Conservation (phyloP, 2,888 invertebrate species). For the Cremastinae sp. region DNA sequence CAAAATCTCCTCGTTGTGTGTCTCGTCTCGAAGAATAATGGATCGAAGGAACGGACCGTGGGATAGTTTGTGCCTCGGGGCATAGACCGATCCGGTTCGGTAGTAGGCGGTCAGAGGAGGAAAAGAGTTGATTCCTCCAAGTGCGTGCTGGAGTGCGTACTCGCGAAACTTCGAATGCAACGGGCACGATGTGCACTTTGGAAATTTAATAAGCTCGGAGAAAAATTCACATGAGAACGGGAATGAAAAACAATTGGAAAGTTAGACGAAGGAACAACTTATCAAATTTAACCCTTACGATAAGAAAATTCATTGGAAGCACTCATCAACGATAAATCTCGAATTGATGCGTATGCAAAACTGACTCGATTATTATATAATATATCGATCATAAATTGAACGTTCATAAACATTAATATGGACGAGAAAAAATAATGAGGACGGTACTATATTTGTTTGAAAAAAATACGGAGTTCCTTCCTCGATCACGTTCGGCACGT, state of each 20-base stretch:
- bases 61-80: constrained; percentile 69
- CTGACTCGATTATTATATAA: no score
- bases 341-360: no score
- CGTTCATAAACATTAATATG: no score
- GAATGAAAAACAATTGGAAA: no score
- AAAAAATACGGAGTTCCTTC: constrained; percentile 23
- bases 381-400: no score
- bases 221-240: no score
- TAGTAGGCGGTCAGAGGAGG: constrained; percentile 71
- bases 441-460: constrained; percentile 1
- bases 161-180: neutral
- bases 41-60: constrained; percentile 64
- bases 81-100: constrained; percentile 70
- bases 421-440: no score
- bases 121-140: constrained; percentile 67
- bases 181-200: neutral
- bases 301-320: no score
- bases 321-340: no score
- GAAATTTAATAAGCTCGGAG: neutral
- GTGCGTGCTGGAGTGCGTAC: constrained; percentile 15
- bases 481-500: constrained; percentile 17
- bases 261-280: no score
- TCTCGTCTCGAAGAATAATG: constrained; percentile 11
- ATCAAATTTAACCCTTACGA: no score
- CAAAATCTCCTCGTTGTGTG: constrained; percentile 3